These are phyloP conservation scores for Trinorchestia longiramus DNA, from an alignment of 1,140 invertebrate genomes.

Conservation along the genomic window DNA sequence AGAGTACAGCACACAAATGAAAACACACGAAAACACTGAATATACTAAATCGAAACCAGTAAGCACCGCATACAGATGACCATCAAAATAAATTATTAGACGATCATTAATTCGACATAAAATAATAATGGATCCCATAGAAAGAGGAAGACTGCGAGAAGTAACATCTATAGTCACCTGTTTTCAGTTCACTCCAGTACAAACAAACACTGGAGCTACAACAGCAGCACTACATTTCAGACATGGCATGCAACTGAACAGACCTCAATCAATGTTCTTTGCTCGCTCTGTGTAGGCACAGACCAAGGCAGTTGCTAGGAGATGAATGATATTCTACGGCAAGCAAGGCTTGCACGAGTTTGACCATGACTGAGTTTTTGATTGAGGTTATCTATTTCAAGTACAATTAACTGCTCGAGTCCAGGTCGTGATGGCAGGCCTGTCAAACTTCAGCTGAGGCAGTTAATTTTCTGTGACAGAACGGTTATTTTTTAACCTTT, in stretches of 20 bases:
- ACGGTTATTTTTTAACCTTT: not conserved
- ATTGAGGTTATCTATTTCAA: not conserved
- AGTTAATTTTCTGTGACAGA: not conserved
- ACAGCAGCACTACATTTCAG: not conserved
- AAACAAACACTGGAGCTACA: not conserved
- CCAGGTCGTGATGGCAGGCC: not conserved
- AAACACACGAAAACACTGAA: not conserved
- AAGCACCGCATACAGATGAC: not conserved
- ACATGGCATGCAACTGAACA: not conserved
- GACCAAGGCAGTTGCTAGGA: not conserved
- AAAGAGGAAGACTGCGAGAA: not conserved
- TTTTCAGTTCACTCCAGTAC: not conserved
- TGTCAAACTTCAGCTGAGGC: not conserved
- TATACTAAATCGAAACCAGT: not conserved
- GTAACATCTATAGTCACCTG: not conserved
- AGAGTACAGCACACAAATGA: not conserved
- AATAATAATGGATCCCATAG: not conserved
- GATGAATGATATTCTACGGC: not conserved
- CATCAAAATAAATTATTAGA: not conserved
- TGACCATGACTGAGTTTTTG: not conserved
- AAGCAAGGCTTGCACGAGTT: not conserved
- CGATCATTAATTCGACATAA: not conserved
- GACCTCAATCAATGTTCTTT: not conserved
- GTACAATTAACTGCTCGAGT: no score
- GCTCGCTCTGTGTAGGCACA: not conserved